These are phyloP conservation scores for Eufriesea mexicana DNA, from an alignment of 1,140 invertebrate genomes.

Conservation along the genomic window DNA sequence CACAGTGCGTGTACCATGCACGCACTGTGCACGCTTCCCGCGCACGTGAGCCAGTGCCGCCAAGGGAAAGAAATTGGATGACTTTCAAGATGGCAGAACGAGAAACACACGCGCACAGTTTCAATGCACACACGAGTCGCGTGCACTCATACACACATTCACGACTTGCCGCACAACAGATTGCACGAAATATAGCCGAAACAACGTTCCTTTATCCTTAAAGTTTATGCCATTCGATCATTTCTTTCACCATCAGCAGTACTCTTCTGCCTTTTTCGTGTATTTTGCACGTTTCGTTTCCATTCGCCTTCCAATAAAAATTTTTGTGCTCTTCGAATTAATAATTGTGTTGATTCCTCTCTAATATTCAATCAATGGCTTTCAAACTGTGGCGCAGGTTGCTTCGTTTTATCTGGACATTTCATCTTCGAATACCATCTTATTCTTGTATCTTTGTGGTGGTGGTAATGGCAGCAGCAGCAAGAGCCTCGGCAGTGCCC, in stretches of 20 bases:
- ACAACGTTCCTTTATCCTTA: not conserved
- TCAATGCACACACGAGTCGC: no score
- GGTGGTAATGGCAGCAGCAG: conserved; percentile 15
- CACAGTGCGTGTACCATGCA: conserved; percentile 48
- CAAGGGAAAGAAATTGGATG: conserved; percentile 30
- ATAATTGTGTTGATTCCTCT: not conserved
- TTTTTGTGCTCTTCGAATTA: not conserved
- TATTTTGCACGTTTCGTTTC: conserved; percentile 21
- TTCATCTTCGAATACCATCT: not conserved
- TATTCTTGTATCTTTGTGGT: not conserved
- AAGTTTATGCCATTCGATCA: not conserved
- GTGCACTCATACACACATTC: not conserved
- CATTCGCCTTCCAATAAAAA: conserved; percentile 16
- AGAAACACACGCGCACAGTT: conserved; percentile 4
- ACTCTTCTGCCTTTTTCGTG: not conserved
- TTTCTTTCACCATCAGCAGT: conserved; percentile 15
- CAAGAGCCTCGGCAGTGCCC: conserved; percentile 33
- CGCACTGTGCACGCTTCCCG: conserved; percentile 47
- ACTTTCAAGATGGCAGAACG: conserved; percentile 47
- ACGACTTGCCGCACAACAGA: not conserved
- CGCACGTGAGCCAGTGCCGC: conserved; percentile 38
- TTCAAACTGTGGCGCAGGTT: not conserved
- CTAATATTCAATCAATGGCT: not conserved
- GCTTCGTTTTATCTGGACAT: not conserved
- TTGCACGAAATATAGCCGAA: not conserved